A percentile compares a stretch with the other conserved stretches of the same genome.
These are phyloP conservation scores for Corvus moneduloides DNA, from an alignment of 2,113 vertebrate genomes.

Conservation along the genomic window DNA sequence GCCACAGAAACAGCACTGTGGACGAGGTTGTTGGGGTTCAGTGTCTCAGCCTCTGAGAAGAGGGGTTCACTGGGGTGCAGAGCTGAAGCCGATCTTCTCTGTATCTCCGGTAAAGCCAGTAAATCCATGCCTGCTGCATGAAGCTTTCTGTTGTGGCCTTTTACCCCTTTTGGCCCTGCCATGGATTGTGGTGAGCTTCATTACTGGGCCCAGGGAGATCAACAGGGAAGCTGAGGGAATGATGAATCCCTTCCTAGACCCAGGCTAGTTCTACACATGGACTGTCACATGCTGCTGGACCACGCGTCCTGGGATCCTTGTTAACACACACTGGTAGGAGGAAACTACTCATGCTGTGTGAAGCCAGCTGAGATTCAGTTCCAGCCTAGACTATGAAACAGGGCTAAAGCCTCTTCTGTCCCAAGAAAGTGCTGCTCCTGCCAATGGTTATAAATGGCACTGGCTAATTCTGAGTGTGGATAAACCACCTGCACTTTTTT, in stretches of 20 bases:
- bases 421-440: neutral
- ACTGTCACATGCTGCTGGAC: neutral
- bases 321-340: neutral
- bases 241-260: neutral
- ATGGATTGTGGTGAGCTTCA: rapidly evolving
- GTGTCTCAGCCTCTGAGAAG: neutral
- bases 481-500: neutral
- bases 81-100: neutral
- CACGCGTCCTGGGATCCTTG: rapidly evolving
- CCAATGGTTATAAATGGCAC: neutral
- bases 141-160: rapidly evolving
- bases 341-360: rapidly evolving
- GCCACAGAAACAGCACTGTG: neutral
- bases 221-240: neutral
- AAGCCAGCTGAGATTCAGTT: neutral
- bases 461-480: neutral
- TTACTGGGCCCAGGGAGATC: rapidly evolving
- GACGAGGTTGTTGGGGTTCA: rapidly evolving
- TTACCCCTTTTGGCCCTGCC: neutral
- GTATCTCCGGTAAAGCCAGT: neutral
- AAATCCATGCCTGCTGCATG: neutral
- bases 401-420: neutral
- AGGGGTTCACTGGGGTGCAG: neutral
- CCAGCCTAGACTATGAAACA: neutral
- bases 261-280: neutral